Conservation (phyloP, 2,888 invertebrate genomes). For the Hyles lineata region DNA sequence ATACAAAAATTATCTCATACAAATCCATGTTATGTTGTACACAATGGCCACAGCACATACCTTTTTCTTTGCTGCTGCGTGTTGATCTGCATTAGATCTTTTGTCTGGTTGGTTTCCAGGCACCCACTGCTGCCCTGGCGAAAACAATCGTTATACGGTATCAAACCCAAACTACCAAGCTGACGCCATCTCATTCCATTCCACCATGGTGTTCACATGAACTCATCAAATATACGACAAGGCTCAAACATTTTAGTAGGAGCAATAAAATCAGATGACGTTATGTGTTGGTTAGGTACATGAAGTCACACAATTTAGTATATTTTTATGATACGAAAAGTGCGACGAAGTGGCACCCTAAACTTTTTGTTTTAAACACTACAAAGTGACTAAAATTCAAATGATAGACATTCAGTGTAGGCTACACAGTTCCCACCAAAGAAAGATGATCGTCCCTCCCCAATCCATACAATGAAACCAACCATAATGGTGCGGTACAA, state of each 20-base stretch:
- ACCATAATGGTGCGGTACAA: no score
- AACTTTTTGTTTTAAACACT: no score
- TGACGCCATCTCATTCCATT: constrained; percentile 15
- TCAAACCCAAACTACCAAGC: constrained; percentile 68
- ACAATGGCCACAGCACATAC: constrained; percentile 45
- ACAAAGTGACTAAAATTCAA: no score
- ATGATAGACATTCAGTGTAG: no score
- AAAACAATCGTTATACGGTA: constrained; percentile 80
- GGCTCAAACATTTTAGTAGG: neutral
- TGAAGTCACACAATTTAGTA: no score
- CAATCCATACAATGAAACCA: no score
- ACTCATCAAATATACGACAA: neutral
- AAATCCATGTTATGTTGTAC: neutral
- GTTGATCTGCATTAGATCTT: constrained; percentile 82
- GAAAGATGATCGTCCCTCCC: no score
- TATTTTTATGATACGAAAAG: no score
- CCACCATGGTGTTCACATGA: no score
- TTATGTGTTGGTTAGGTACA: neutral
- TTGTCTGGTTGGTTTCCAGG: constrained; percentile 82
- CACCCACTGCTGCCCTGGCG: constrained; percentile 93
- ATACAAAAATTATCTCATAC: neutral
- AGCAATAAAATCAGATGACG: neutral
- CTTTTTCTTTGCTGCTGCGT: constrained; percentile 87
- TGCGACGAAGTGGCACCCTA: no score
- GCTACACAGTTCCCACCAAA: no score